Evolutionary conservation across 2,113 vertebrate genomes (phyloP).

Genomic region (Zonotrichia leucophrys): DNA sequence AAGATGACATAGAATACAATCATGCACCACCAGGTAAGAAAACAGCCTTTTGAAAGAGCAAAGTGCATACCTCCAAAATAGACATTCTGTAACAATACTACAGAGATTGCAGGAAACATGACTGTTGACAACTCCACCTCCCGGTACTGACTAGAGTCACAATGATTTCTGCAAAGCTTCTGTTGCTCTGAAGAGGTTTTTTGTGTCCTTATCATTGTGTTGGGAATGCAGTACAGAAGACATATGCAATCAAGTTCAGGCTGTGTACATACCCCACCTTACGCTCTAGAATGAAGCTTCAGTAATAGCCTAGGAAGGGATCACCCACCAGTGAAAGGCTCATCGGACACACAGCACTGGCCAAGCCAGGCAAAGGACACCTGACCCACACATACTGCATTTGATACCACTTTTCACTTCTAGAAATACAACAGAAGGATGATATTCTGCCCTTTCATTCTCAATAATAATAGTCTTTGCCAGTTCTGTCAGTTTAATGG

Average conservation of each 20-base stretch:
- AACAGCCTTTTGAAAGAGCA: neutral
- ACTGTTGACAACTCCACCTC: neutral
- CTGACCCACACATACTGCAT: accelerated
- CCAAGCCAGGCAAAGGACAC: neutral
- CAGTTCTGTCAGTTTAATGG: neutral
- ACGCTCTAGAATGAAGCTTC: neutral
- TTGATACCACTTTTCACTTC: neutral
- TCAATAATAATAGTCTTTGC: neutral
- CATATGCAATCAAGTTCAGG: accelerated
- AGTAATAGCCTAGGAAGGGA: neutral
- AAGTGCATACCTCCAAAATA: neutral
- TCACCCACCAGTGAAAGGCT: neutral
- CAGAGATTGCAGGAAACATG: neutral
- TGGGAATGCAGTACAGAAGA: neutral
- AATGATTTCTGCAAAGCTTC: neutral
- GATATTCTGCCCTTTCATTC: neutral
- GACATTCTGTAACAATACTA: accelerated
- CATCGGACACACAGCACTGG: neutral
- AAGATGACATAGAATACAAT: neutral
- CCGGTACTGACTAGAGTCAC: neutral
- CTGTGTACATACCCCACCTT: neutral
- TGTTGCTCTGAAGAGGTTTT: neutral
- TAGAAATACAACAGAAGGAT: neutral
- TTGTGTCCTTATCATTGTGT: accelerated
- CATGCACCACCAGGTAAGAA: neutral